Evolutionary conservation across 2,888 invertebrate species (phyloP).

Genomic region (Agonum fuliginosum): DNA sequence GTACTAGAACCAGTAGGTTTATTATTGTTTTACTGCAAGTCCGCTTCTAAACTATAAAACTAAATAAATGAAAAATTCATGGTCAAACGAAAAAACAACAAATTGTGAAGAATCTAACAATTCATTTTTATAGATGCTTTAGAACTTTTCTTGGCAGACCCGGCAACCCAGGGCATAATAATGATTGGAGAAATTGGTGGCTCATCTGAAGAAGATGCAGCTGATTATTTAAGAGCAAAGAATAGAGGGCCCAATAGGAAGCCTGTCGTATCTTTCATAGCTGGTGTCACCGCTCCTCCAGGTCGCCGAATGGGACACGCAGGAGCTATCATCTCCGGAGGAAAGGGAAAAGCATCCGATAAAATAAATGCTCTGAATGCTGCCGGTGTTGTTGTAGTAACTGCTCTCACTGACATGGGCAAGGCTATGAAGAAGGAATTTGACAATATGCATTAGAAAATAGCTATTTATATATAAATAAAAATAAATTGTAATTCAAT

Average conservation of each 20-base stretch:
- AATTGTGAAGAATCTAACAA: too few species aligned
- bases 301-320: constrained; percentile 99
- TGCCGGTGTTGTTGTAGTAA: constrained; percentile 92
- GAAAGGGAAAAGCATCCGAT: constrained; percentile 96
- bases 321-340: constrained; percentile 98
- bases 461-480: too few species aligned
- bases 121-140: constrained; percentile 81
- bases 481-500: too few species aligned
- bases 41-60: too few species aligned
- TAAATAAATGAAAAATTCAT: too few species aligned
- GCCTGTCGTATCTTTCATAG: constrained; percentile 98
- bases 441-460: constrained; percentile 73
- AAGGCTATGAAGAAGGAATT: constrained; percentile 87
- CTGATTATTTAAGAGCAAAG: constrained; percentile 87
- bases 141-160: constrained; percentile 93
- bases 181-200: constrained; percentile 99
- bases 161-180: constrained; percentile 95
- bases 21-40: too few species aligned
- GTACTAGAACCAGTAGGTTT: too few species aligned
- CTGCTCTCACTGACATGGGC: constrained; percentile 95
- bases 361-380: constrained; percentile 93
- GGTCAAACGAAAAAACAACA: too few species aligned
- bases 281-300: constrained; percentile 97
- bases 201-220: constrained; percentile 95
- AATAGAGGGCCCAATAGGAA: constrained; percentile 90